Conservation (phyloP, 2,797 vertebrate genomes). For the Melanotaenia nigrans region DNA sequence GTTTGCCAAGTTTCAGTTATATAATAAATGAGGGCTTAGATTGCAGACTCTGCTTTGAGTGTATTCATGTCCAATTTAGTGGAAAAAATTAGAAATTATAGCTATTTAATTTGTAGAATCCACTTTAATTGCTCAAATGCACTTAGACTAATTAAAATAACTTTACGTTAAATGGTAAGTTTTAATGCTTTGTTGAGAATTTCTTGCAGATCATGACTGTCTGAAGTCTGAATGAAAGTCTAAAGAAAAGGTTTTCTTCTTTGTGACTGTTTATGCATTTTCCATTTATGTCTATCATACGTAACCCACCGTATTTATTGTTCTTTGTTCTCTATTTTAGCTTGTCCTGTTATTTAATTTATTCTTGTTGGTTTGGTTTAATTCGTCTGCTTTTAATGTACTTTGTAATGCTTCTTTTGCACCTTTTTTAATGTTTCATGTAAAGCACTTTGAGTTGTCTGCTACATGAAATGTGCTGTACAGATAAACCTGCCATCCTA, state of each 20-base stretch:
- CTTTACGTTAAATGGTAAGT: not conserved
- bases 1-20: constrained; percentile 1
- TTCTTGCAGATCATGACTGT: no score
- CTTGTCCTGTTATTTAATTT: not conserved
- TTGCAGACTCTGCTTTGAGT: not conserved
- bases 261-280: not conserved
- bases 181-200: not conserved
- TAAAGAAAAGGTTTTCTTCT: not conserved
- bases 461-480: not conserved
- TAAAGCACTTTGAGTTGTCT: not conserved
- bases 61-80: not conserved
- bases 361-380: no score
- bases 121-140: not conserved
- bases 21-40: not conserved
- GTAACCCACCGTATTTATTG: not conserved
- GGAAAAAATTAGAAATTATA: not conserved
- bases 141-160: not conserved
- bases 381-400: no score
- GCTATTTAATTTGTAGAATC: not conserved
- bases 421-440: not conserved
- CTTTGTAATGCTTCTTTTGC: not conserved
- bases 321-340: no score
- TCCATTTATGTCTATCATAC: not conserved
- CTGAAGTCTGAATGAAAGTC: not conserved
- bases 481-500: not conserved